These are phyloP conservation scores for Emberiza fucata DNA, from an alignment of 2,113 vertebrate genomes.

Conservation along the genomic window DNA sequence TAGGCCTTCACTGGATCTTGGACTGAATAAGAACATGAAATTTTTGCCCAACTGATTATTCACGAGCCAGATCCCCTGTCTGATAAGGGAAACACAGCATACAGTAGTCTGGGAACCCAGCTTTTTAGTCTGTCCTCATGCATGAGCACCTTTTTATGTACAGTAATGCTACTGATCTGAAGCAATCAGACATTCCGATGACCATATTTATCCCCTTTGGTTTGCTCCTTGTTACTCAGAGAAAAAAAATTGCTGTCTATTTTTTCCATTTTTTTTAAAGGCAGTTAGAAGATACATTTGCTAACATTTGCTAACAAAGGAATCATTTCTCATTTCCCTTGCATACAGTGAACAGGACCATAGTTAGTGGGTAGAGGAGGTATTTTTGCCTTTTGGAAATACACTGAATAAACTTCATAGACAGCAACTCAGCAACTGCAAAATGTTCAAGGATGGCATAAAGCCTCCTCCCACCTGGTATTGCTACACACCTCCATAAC, in stretches of 20 bases:
- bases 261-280: not conserved
- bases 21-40: not conserved
- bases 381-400: not conserved
- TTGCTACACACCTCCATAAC: accelerated
- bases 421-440: not conserved
- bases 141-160: not conserved
- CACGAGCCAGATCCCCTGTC: not conserved
- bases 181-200: not conserved
- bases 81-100: not conserved
- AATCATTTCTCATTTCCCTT: not conserved
- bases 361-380: not conserved
- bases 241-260: not conserved
- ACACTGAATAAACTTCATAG: not conserved
- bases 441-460: not conserved
- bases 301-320: not conserved
- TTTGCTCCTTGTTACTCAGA: not conserved
- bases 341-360: not conserved
- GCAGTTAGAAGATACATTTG: not conserved
- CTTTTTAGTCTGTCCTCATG: not conserved
- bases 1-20: not conserved
- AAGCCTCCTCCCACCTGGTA: not conserved
- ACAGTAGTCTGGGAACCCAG: not conserved
- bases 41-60: not conserved
- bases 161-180: not conserved
- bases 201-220: not conserved